Evolutionary conservation across 1,140 invertebrate genomes (phyloP).

Genomic region (Drosophila ambigua): DNA sequence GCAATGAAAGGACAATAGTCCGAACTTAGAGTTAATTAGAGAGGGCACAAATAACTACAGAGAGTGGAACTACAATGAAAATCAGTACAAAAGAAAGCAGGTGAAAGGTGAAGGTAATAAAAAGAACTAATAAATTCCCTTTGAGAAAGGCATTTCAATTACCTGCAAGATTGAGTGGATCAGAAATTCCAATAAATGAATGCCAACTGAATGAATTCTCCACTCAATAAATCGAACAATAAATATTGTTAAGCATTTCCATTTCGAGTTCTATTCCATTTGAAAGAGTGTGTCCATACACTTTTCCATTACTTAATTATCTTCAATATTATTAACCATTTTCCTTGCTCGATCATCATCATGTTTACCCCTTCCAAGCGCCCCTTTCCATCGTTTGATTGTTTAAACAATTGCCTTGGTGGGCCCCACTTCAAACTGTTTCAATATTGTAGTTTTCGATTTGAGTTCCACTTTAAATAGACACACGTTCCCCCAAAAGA

Average conservation of each 20-base stretch:
- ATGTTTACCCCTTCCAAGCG: not conserved
- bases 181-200: not conserved
- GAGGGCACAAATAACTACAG: not conserved
- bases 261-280: not conserved
- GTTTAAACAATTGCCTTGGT: conserved; percentile 61
- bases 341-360: conserved; percentile 13
- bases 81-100: too few relatives aligned
- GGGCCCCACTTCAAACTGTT: conserved; percentile 36
- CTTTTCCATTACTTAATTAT: too few relatives aligned
- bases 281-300: too few relatives aligned
- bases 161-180: too few relatives aligned
- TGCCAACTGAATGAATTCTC: not conserved
- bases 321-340: too few relatives aligned
- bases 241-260: not conserved
- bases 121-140: too few relatives aligned
- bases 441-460: conserved; percentile 38
- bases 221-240: too few relatives aligned
- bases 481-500: conserved; percentile 39
- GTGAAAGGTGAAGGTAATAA: too few relatives aligned
- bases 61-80: not conserved
- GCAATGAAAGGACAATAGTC: not conserved
- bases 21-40: not conserved
- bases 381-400: not conserved
- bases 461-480: conserved; percentile 70
- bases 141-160: too few relatives aligned